Base-by-base conservation (phyloP, 2,113 vertebrate species). In the Cyprinodon variegatus region DNA sequence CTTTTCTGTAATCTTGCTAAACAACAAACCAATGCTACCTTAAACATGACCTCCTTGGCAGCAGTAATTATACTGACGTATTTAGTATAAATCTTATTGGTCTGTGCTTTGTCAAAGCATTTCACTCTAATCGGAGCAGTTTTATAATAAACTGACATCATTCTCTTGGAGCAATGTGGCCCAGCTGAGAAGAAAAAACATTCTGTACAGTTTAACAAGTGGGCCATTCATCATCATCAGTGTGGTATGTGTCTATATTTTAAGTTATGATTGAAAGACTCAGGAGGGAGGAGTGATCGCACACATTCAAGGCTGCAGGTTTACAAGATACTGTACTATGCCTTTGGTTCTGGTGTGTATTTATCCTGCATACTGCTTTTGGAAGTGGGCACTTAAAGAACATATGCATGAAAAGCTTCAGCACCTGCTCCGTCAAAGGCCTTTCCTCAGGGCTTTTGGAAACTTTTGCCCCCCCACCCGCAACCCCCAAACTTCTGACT, bases 391-490 rank as follows among this genome's bases (percentile, higher is more conserved):
- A 45, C 50, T 64, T 57, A n/a, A 57, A 45, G n/a, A 57, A 68
- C 61, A 50, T 63, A 61, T 81, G 70, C 48, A 76, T 57, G 65
- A 76, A 76, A 67, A 73, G 50, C 11, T 82, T 82, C 72, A 68
- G 65, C 87, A 90, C 87, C 87, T 89, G 91, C 61, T 65, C 53
- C 57, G 70, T 82, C 82, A 82, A 74, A 86, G 72, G 70, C 57
- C 62, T 62, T 67, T 60, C 66, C 76, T 86, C 82, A 65, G 83
- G 76, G 78, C 77, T 72, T 57, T 57, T 63, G 60, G 76, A 88
- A 89, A 79, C 45, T n/a, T 39, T 17, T 37, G 6, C 36, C 14
- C 11, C 10, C 29, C 50, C 45, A 10, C 59, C 50, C 17, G 59
- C 29, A 4, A 10, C 29, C 29, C 29, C 29, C 17, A 59, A 8